Conservation (phyloP, 2,113 vertebrate species). For the Apistogramma diplotaenia region DNA sequence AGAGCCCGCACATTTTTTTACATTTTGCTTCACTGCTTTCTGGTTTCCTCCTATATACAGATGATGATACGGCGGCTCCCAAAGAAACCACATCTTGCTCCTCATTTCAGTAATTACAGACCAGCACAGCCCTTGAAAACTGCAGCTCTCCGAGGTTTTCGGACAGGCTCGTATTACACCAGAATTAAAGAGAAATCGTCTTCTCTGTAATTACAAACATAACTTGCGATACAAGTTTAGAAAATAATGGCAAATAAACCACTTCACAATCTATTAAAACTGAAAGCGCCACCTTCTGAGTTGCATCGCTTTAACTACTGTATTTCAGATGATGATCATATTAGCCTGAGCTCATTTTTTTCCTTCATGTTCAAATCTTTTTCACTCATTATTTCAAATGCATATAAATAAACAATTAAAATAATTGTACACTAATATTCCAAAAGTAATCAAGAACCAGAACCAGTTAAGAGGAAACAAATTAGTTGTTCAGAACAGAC, state of each 20-base stretch:
- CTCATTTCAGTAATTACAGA: slow-evolving; percentile 60
- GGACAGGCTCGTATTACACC: slow-evolving; percentile 31
- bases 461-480: neutral
- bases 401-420: neutral
- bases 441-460: neutral
- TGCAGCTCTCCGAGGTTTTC: slow-evolving; percentile 5
- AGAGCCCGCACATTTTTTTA: slow-evolving; percentile 14
- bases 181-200: slow-evolving; percentile 16
- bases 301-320: neutral
- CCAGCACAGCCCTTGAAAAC: slow-evolving; percentile 17
- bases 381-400: neutral
- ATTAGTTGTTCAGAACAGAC: neutral
- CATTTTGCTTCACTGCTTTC: slow-evolving; percentile 43
- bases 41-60: slow-evolving; percentile 10
- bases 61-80: slow-evolving; percentile 19
- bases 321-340: neutral
- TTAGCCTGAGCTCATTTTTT: neutral
- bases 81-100: slow-evolving; percentile 49
- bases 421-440: neutral
- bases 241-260: slow-evolving; percentile 17
- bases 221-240: slow-evolving; percentile 13
- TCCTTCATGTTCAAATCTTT: neutral
- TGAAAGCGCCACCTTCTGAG: neutral
- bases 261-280: neutral
- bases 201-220: slow-evolving; percentile 44